Percentiles rank a stretch among this genome's conserved stretches.
Conservation (phyloP, 2,797 vertebrate genomes). For the Alosa sapidissima region DNA sequence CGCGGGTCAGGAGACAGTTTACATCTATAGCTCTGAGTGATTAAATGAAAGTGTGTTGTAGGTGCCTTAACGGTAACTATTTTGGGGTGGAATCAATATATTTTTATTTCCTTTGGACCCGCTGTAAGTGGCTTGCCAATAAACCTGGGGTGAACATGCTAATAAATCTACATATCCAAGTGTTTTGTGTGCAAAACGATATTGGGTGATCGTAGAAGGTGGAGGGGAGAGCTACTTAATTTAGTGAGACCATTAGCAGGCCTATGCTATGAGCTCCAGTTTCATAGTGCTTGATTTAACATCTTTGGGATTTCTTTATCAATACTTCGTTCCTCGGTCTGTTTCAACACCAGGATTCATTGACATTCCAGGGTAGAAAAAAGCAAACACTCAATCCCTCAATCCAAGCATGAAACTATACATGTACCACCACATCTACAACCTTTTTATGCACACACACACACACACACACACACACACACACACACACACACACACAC, state of each 20-base stretch:
- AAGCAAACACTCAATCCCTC: not conserved
- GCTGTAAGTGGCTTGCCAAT: constrained; percentile 2
- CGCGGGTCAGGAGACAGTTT: constrained; percentile 41
- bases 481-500: constrained; percentile 39
- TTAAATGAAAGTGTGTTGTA: constrained; percentile 59
- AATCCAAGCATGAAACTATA: not conserved
- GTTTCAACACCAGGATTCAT: not conserved
- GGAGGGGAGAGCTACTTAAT: not conserved
- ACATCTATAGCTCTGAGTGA: constrained; percentile 51
- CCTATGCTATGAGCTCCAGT: not conserved
- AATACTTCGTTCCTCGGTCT: not conserved
- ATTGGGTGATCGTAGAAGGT: not conserved
- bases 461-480: constrained; percentile 44
- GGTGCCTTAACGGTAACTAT: constrained; percentile 43
- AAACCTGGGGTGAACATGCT: not conserved
- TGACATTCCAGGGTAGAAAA: not conserved
- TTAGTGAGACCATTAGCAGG: not conserved
- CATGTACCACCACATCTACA: too few species aligned
- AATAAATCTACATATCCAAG: constrained; percentile 20
- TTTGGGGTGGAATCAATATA: constrained; percentile 56
- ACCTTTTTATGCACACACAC: not conserved
- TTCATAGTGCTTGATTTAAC: constrained; percentile 7
- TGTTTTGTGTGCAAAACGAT: not conserved
- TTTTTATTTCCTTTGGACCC: constrained; percentile 33
- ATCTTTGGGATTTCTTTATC: constrained; percentile 11